Conservation (phyloP, 2,888 invertebrate species). For the Drosophila incognita region DNA sequence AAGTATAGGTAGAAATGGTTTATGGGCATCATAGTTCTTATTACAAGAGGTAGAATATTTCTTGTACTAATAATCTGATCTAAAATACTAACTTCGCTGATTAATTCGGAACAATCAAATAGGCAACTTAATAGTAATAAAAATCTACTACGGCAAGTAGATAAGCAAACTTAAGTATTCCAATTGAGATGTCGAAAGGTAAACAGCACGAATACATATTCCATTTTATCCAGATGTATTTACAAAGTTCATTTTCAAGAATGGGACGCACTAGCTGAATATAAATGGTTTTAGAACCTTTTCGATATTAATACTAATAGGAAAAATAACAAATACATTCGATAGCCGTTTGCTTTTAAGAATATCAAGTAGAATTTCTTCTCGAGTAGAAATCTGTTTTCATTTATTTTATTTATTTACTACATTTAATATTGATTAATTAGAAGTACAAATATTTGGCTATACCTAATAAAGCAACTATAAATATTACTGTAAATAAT, state of each 20-base stretch:
- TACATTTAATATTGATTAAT: neutral
- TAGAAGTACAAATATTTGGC: neutral
- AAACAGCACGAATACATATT: neutral
- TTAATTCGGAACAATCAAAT: no score
- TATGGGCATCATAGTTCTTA: neutral
- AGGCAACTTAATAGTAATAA: no score
- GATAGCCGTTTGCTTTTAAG: no score
- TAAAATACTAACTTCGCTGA: neutral
- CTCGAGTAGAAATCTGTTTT: neutral
- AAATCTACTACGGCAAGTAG: no score
- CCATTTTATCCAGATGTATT: neutral
- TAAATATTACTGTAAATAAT: neutral
- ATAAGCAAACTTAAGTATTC: no score
- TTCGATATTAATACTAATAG: no score
- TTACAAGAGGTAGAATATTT: neutral
- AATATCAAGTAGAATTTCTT: neutral
- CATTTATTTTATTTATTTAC: neutral
- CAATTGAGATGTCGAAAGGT: no score
- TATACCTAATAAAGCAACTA: no score
- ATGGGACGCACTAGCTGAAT: neutral
- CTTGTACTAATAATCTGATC: neutral
- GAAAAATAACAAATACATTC: neutral
- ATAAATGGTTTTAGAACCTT: neutral
- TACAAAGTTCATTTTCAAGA: no score
- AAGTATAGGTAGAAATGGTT: constrained; percentile 1